phyloP scores from a whole-genome alignment of 2,113 vertebrate genomes.

The Calyptommatus sinebrachiatus region DNA sequence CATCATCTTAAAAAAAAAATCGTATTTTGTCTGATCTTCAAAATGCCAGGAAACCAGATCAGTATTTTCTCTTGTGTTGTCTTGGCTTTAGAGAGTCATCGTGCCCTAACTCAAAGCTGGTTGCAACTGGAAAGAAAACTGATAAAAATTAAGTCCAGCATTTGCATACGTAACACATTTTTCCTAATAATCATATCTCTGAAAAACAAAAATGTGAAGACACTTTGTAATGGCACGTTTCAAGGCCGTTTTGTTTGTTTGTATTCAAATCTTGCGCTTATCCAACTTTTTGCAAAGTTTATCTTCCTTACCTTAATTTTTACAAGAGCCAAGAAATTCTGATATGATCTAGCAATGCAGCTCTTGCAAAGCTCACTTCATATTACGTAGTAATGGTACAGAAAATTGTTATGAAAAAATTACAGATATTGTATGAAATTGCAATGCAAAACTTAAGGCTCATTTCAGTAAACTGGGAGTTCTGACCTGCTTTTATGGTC shows the following conservation, averaged over 20 bases:
- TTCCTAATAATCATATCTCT: neutral
- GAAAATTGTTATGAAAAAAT: neutral
- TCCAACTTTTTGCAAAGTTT: neutral
- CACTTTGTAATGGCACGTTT: slow-evolving; percentile 1
- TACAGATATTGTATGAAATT: neutral
- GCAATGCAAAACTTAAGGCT: neutral
- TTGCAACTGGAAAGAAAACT: neutral
- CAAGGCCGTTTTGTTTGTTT: slow-evolving; percentile 2
- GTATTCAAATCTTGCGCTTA: neutral
- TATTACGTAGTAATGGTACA: neutral
- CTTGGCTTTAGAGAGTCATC: neutral
- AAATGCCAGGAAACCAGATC: neutral
- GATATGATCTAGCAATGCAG: neutral
- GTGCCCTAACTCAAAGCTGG: neutral
- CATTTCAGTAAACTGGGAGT: neutral
- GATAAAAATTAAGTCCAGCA: neutral
- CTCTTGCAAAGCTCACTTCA: slow-evolving; percentile 8
- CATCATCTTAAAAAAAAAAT: neutral
- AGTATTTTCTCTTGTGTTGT: neutral
- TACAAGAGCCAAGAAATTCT: neutral
- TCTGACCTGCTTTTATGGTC: neutral
- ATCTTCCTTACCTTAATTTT: neutral
- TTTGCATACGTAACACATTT: neutral
- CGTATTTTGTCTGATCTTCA: no score
- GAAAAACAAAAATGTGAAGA: neutral